phyloP scores from a whole-genome alignment of 2,888 invertebrate genomes.

The Apantesis nais region DNA sequence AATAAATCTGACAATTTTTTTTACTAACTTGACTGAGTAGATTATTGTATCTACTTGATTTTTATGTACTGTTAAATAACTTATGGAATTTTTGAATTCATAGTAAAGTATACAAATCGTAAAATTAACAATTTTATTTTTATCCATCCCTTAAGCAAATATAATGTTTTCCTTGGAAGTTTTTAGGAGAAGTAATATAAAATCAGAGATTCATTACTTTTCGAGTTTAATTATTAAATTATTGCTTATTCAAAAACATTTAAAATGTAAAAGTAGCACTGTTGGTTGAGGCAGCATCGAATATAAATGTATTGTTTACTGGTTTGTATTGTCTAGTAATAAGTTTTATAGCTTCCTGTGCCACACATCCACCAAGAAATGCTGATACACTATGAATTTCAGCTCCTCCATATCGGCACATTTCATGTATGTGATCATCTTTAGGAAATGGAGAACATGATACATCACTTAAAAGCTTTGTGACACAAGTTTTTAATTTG shows the following conservation, averaged over 20 bases:
- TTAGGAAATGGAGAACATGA: conserved; percentile 91
- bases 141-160: conserved; percentile 23
- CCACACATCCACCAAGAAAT: conserved; percentile 95
- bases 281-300: conserved; percentile 96
- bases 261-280: conserved; percentile 93
- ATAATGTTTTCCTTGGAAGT: not conserved
- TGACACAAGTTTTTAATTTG: conserved; percentile 90
- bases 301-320: conserved; percentile 97
- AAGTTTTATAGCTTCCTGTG: conserved; percentile 98
- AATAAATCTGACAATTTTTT: conserved; percentile 38
- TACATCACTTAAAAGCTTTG: conserved; percentile 94
- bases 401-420: conserved; percentile 97
- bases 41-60: conserved; percentile 43
- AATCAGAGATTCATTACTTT: conserved; percentile 21
- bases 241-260: conserved; percentile 23
- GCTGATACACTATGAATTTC: conserved; percentile 98
- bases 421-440: conserved; percentile 97
- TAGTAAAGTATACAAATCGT: conserved; percentile 52
- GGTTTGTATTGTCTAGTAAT: conserved; percentile 98
- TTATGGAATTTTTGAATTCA: conserved; percentile 49
- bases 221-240: conserved; percentile 48
- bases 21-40: conserved; percentile 52
- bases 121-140: conserved; percentile 39
- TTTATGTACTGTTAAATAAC: conserved; percentile 44
- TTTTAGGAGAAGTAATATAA: conserved; percentile 1